Evolutionary conservation across 1,140 invertebrate genomes (phyloP).

Genomic region (Muscidifurax raptorellus): DNA sequence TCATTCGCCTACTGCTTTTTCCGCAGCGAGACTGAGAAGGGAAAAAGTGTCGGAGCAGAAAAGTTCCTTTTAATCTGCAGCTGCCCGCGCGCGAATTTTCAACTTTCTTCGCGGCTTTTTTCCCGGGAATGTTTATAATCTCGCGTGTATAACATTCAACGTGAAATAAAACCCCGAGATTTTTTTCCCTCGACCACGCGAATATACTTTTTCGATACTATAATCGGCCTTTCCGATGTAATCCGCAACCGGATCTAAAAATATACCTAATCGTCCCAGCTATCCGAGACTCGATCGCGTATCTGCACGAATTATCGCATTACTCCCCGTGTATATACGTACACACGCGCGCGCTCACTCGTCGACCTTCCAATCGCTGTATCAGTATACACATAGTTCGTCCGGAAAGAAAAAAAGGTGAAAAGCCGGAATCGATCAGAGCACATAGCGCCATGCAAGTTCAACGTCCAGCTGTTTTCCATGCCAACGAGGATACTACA

Average conservation of each 20-base stretch:
- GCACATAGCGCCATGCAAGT: neutral
- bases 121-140: neutral
- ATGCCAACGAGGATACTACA: neutral
- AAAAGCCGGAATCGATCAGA: neutral
- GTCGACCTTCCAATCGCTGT: neutral
- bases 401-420: neutral
- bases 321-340: neutral
- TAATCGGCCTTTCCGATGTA: too few species aligned
- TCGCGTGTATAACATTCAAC: neutral
- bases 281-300: neutral
- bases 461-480: conserved; percentile 10
- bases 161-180: neutral
- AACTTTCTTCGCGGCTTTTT: neutral
- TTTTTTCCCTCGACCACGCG: neutral
- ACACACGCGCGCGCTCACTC: neutral
- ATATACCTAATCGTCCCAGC: neutral
- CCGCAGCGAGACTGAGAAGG: neutral
- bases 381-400: neutral
- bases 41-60: neutral
- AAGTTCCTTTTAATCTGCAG: neutral
- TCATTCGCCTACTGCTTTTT: conserved; percentile 20
- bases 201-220: too few species aligned
- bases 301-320: neutral
- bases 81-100: neutral
- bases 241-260: neutral